phyloP scores from a whole-genome alignment of 2,797 vertebrate species.

The Cynodonichthys magdalenae region DNA sequence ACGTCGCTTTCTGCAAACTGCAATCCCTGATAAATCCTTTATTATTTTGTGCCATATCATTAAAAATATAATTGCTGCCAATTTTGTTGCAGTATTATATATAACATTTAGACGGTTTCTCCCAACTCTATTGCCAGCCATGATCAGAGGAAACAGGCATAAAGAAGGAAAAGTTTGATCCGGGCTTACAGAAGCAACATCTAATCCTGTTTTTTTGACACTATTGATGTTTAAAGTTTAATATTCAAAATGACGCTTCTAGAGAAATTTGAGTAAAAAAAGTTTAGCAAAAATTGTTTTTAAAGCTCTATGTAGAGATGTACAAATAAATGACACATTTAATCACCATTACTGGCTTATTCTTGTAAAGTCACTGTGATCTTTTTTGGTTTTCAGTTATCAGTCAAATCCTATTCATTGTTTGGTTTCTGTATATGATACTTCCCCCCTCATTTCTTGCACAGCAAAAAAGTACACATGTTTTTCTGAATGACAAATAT shows the following conservation, averaged over 20 bases:
- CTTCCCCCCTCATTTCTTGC: too few relatives aligned
- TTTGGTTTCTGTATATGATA: background rate
- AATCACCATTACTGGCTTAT: background rate
- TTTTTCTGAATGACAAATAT: slow-evolving; percentile 30
- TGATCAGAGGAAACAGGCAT: too few relatives aligned
- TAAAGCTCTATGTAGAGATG: background rate
- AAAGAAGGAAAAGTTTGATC: too few relatives aligned
- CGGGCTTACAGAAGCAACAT: too few relatives aligned
- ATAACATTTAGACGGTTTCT: too few relatives aligned
- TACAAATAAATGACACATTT: background rate
- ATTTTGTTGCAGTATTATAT: too few relatives aligned
- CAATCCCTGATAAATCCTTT: too few relatives aligned
- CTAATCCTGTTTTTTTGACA: too few relatives aligned
- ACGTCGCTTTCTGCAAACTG: too few relatives aligned
- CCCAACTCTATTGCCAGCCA: too few relatives aligned
- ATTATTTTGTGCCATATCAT: too few relatives aligned
- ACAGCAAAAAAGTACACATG: background rate
- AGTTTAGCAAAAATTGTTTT: background rate
- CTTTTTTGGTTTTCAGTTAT: background rate
- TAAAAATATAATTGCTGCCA: too few relatives aligned
- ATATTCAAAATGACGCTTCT: background rate
- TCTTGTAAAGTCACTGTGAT: background rate
- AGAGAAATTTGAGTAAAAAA: background rate
- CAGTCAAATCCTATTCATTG: background rate
- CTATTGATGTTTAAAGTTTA: background rate